These are phyloP conservation scores for Caenorhabditis wallacei DNA, from an alignment of 2,888 invertebrate species.

Conservation along the genomic window DNA sequence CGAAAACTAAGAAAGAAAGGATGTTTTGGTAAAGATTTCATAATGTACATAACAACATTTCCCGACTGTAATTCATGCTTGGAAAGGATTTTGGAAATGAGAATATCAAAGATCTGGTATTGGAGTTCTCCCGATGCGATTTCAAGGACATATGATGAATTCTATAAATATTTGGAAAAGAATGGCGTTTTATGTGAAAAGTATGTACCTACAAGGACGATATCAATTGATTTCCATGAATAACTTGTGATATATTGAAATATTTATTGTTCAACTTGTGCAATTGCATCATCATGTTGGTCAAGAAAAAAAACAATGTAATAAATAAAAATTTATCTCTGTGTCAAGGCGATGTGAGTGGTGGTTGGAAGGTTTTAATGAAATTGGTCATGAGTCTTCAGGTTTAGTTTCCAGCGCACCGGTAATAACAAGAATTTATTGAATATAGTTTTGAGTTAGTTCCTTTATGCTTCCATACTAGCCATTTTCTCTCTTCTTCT, in stretches of 20 bases:
- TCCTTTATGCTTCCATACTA: conserved; percentile 30
- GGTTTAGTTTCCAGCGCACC: conserved; percentile 47
- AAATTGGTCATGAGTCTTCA: conserved; percentile 42
- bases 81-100: conserved; percentile 7
- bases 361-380: conserved; percentile 29
- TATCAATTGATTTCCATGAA: conserved; percentile 33
- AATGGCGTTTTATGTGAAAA: conserved; percentile 19
- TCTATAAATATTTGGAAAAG: background rate
- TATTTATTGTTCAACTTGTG: conserved; percentile 11
- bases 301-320: conserved; percentile 20
- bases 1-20: conserved; percentile 12
- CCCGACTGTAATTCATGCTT: conserved; percentile 29
- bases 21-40: background rate
- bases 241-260: background rate
- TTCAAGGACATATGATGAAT: background rate
- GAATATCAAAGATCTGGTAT: conserved; percentile 34
- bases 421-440: conserved; percentile 57
- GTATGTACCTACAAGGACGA: conserved; percentile 24
- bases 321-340: conserved; percentile 32
- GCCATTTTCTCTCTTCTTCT: conserved; percentile 70
- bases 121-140: background rate
- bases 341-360: conserved; percentile 36
- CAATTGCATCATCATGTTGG: conserved; percentile 2
- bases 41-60: conserved; percentile 37
- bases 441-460: background rate